Base-by-base conservation (phyloP, 2,888 invertebrate genomes). In the Trissolcus japonicus region DNA sequence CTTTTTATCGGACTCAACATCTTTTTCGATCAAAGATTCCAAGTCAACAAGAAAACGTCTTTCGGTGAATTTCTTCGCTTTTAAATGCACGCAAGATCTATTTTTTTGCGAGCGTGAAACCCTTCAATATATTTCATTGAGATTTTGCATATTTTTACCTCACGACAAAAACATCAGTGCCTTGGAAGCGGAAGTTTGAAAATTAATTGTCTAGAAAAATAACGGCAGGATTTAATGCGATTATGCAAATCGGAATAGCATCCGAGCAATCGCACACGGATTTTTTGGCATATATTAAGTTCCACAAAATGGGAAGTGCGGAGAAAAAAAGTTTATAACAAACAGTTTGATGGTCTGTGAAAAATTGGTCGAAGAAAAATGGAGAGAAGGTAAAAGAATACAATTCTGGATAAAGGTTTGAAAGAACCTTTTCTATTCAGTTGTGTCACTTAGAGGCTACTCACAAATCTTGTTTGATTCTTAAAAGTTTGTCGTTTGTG, bases 181-280 rank as follows among this genome's bases (percentile, higher is more conserved):
- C 60, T 57, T 56, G 53, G 61, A 56, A 56, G 55, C 55, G 73
- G 41, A 74, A 73, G 66, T 74, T 67, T 35, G 50, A 61, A 19
- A 73, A 74, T 74, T 74, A 74, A 74, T 74, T 74, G 73, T 56
- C 60, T 19, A 62, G 65, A 74, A 74, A 67, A 74, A 74, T 66
- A 66, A 61, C 67, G 57, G 56, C 11, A 14, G 29, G 61, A 62
- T 59, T 59, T 61, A 67, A 65, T 67, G 57, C 61, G 73, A 74
- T 74, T 65, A 73, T 73, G 73, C 50, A 74, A 62, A 74, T 55
- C 3, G 14, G n/a, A 41, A 41, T 63, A 40, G 46, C 46, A 16
- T 35, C 19, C 51, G n/a, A 41, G 25, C 19, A 29, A 65, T 72
- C 65, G 35, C 59, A 65, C 72, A 54, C 48, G 1, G 55, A 65